Base-by-base conservation (phyloP, 2,113 vertebrate genomes). In the Bubo scandiacus region DNA sequence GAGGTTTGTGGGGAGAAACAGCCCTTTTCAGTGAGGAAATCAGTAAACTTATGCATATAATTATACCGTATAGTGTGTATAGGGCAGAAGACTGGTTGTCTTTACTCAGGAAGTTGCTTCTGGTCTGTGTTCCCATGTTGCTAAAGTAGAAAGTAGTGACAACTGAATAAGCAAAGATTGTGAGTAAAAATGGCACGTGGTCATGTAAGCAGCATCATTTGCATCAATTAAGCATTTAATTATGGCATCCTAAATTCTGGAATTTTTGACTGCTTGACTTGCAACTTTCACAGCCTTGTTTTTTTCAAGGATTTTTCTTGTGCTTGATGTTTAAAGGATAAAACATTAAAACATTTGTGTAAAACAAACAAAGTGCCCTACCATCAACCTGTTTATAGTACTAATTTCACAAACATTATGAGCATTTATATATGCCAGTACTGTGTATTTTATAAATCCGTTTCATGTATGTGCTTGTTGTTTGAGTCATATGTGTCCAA, bases 391-490 rank as follows among this genome's bases (percentile, higher is more conserved):
- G 1, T 17, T 10, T 36, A 43, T 7, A 7, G 6, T n/a, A 94
- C 14, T 70, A n/a, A n/a, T 40, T 70, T 57, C 8, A 54, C 54
- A 83, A 84, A 15, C 3, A 26, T 55, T 9, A 9, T 23, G 2
- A 45, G 6, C 0, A 11, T 68, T 65, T 36, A 19, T 19, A 40
- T 15, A 36, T 23, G 8, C 3, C 40, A 52, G 4, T 27, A 54
- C 1, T 14, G 1, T 10, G 11, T 13, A 12, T 19, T 79, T 89
- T 66, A 8, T 19, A 68, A 70, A 30, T 57, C 6, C 61, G 13
- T 58, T 80, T 3, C 10, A 54, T 0, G 0, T 34, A 10, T 12
- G 4, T 15, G 2, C 47, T 71, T 72, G 5, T 36, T 79, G 6
- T 43, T 68, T 52, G 25, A 65, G 12, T 75, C 1, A 1, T 16